Base-by-base conservation (phyloP, 2,113 vertebrate genomes). In the Leucoraja erinaceus region DNA sequence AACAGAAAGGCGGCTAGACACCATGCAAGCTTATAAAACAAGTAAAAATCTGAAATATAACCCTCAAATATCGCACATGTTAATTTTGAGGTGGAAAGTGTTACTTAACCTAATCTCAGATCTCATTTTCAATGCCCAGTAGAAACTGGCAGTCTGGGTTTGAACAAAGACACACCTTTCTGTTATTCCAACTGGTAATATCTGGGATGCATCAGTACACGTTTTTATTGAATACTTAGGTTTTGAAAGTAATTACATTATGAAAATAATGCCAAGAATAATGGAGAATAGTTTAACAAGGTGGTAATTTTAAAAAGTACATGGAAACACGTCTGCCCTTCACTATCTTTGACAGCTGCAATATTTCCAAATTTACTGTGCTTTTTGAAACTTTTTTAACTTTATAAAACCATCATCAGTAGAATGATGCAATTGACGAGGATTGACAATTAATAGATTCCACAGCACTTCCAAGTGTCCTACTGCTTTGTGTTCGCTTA, bases 61-160 rank as follows among this genome's bases (percentile, higher is more conserved):
- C 28, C 56, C 81, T 84, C 83, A 63, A 76, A 76, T 63, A 63
- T 86, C 63, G 25, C 14, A 31, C 14, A 28, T 31, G 25, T 63
- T 59, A 86, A 86, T 86, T 86, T 25, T 86, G 83, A 86, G n/a
- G 59, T 86, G 56, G 56, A 86, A 86, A 63, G n/a, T 14, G n/a
- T n/a, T n/a, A 9, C 54, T 84, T 84, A 12, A 84, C 1, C 54
- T 25, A n/a, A 59, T 59, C 54, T 84, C 81, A 84, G 54, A 20
- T 18, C 78, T 81, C 81, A 20, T 59, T 59, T 25, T 84, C 47
- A 28, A 10, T 84, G 81, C 81, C 47, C 78, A 81, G 38, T 81
- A 31, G 75, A 77, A 77, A 33, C 75, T 33, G 78, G 78, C 78
- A 22, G 16, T 54, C 47, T 18, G 22, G 38, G 38, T 2, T 54